Percentiles rank a stretch among this genome's conserved stretches.
phyloP scores from a whole-genome alignment of 2,113 vertebrate species.

The Hemicordylus capensis region DNA sequence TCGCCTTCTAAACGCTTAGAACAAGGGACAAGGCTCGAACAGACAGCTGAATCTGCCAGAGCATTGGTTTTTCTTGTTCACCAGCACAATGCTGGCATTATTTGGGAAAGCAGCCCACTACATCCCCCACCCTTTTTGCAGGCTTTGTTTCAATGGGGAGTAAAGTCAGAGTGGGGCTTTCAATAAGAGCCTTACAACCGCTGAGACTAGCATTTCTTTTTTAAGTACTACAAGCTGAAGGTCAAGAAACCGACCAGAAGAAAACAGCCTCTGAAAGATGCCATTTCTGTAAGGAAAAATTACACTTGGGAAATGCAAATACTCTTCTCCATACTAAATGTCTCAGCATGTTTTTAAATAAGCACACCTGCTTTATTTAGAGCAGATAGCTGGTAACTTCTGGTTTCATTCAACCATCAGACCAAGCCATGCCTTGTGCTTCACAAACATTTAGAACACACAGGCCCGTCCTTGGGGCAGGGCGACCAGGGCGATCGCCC shows the following conservation, averaged over 20 bases:
- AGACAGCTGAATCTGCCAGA: conserved; percentile 74
- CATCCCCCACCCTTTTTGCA: conserved; percentile 31
- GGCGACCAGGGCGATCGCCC: too few species aligned
- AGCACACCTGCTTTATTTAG: too few species aligned
- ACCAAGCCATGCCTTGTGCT: too few species aligned
- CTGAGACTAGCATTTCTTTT: conserved; percentile 10
- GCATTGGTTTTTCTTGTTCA: conserved; percentile 62
- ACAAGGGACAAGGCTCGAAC: conserved; percentile 76
- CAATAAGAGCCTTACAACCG: conserved; percentile 30
- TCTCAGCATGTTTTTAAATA: neutral
- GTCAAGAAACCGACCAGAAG: neutral
- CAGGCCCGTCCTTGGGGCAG: too few species aligned
- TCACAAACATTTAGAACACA: too few species aligned
- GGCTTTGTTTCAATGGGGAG: conserved; percentile 29
- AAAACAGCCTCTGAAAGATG: conserved; percentile 30
- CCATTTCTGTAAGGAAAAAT: conserved; percentile 22
- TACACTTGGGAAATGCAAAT: conserved; percentile 16
- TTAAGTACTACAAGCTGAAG: conserved; percentile 19
- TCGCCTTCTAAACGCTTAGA: conserved; percentile 71
- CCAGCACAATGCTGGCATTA: conserved; percentile 75
- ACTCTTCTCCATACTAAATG: neutral
- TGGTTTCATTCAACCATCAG: too few species aligned
- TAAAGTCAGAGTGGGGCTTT: conserved; percentile 45
- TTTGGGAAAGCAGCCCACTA: conserved; percentile 48
- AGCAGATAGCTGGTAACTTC: too few species aligned